Evolutionary conservation across 2,113 vertebrate genomes (phyloP).

Genomic region (Menura novaehollandiae): DNA sequence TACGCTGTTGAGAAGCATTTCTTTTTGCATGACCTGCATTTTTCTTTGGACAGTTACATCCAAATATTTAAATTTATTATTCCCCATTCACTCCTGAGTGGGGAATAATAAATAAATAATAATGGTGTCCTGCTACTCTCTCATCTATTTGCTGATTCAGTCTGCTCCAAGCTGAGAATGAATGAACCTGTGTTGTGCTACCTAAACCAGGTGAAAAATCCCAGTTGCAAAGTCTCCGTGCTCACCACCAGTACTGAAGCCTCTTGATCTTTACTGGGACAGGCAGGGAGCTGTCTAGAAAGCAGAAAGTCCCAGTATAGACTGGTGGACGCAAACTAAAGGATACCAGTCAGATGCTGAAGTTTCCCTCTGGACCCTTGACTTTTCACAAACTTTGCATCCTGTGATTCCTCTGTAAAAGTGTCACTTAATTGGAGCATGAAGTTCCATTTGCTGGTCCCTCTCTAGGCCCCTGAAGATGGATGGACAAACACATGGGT

Average conservation of each 20-base stretch:
- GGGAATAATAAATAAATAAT: not conserved
- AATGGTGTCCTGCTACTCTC: not conserved
- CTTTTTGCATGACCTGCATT: not conserved
- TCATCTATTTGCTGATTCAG: not conserved
- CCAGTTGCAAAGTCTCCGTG: not conserved
- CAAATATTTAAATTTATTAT: not conserved
- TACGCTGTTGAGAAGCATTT: not conserved
- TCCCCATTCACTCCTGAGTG: not conserved
- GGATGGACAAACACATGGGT: fast-evolving
- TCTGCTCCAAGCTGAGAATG: not conserved
- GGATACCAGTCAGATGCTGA: not conserved
- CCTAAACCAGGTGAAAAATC: not conserved
- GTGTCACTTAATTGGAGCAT: not conserved
- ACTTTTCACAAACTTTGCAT: not conserved
- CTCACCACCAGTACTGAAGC: not conserved
- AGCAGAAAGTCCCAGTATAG: not conserved
- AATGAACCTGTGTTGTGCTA: not conserved
- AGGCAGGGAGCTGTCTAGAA: not conserved
- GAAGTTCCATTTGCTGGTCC: not conserved
- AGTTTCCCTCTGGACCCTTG: not conserved
- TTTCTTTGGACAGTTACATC: not conserved
- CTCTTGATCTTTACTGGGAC: not conserved
- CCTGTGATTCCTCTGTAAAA: not conserved
- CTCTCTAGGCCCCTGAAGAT: not conserved
- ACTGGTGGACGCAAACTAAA: not conserved